Percentiles rank a stretch among this genome's conserved stretches.
These are phyloP conservation scores for mouse (Mus musculus) DNA, from an alignment of 2,113 vertebrate genomes.

Conservation along the genomic window GRCm39 chr4:111442001-111442500, in stretches of 20 bases:
- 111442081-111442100: neutral
- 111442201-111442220: neutral
- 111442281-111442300: neutral
- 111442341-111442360: neutral
- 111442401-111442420: neutral
- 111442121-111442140: neutral
- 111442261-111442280: neutral
- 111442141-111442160: neutral
- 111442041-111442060: neutral
- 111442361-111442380: neutral
- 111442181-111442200: neutral
- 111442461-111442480: too few relatives aligned
- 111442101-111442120: neutral
- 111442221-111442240: neutral
- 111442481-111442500: too few relatives aligned
- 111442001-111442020: neutral
- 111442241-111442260: neutral
- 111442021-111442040: conserved; percentile 7
- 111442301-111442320: neutral
- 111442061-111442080: neutral
- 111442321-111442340: too few relatives aligned
- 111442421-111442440: neutral
- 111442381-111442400: neutral
- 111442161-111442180: neutral
- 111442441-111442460: too few relatives aligned